These are phyloP conservation scores for Drosophila prolongata DNA, from an alignment of 2,888 invertebrate species.

Conservation along the genomic window DNA sequence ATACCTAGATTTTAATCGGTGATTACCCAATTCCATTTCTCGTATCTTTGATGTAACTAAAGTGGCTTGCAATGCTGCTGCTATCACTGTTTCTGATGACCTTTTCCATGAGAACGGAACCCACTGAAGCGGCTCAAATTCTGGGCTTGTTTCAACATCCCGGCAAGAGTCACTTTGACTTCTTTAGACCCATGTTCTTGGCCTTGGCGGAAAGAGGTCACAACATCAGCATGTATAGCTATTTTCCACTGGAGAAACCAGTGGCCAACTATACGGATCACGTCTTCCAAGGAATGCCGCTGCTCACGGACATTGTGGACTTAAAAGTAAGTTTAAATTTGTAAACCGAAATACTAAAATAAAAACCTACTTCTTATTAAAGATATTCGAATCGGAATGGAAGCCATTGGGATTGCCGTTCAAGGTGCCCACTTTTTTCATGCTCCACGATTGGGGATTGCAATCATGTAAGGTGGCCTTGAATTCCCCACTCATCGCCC, in stretches of 20 bases:
- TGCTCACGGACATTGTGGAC: conserved; percentile 74
- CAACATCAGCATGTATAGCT: conserved; percentile 84
- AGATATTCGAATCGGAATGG: conserved; percentile 47
- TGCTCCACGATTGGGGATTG: conserved; percentile 76
- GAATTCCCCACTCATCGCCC: conserved; percentile 68
- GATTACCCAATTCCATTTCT: not conserved
- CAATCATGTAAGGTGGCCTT: conserved; percentile 69
- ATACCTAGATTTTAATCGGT: not conserved
- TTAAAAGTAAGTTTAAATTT: conserved; percentile 58
- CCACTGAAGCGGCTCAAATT: conserved; percentile 62
- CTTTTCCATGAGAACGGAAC: conserved; percentile 12
- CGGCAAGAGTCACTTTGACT: conserved; percentile 84
- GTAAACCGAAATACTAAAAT: too few species aligned
- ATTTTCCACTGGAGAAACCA: conserved; percentile 82
- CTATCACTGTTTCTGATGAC: conserved; percentile 6
- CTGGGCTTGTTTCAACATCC: conserved; percentile 83
- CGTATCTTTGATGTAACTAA: not conserved
- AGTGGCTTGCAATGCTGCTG: conserved; percentile 9
- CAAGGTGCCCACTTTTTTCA: conserved; percentile 75
- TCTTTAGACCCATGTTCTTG: conserved; percentile 83
- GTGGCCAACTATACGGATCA: conserved; percentile 79
- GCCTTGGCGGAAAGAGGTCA: conserved; percentile 84
- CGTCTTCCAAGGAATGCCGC: conserved; percentile 66
- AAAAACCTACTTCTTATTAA: too few species aligned
- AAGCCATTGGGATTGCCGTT: conserved; percentile 54